A percentile compares a stretch with the other conserved stretches of the same genome.
Evolutionary conservation across 2,797 vertebrate species (phyloP).

Genomic region (Phaenicophaeus curvirostris): DNA sequence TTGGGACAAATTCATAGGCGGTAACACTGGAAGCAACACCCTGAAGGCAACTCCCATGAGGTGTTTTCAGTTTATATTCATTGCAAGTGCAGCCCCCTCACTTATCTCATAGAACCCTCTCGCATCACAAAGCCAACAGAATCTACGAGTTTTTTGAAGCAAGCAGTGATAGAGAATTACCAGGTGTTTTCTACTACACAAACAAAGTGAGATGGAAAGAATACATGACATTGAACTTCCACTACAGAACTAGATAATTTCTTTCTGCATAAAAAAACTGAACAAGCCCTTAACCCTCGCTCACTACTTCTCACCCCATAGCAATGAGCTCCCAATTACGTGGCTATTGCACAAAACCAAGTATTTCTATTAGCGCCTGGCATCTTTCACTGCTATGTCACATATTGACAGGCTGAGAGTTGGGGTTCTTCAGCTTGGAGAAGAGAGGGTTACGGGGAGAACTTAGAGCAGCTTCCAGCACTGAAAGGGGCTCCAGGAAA

Average conservation of each 20-base stretch:
- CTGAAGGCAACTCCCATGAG: background rate
- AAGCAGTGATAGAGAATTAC: background rate
- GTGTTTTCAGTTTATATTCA: background rate
- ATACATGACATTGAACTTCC: background rate
- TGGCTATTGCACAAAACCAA: background rate
- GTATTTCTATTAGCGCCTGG: background rate
- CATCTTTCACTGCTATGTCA: background rate
- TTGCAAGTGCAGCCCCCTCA: background rate
- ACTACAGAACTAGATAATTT: background rate
- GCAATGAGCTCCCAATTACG: background rate
- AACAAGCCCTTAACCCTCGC: background rate
- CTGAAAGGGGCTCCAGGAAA: too few relatives aligned
- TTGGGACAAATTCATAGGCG: background rate
- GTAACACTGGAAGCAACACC: background rate
- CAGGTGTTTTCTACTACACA: background rate
- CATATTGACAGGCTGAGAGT: background rate
- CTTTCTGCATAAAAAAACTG: background rate
- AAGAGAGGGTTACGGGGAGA: too few relatives aligned
- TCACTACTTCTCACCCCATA: background rate
- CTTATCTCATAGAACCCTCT: background rate
- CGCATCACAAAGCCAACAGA: background rate
- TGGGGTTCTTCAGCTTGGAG: too few relatives aligned
- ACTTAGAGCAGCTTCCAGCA: too few relatives aligned
- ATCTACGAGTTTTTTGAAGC: background rate
- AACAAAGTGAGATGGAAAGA: background rate